These are phyloP conservation scores for Agrochola circellaris DNA, from an alignment of 2,888 invertebrate genomes.

Conservation along the genomic window DNA sequence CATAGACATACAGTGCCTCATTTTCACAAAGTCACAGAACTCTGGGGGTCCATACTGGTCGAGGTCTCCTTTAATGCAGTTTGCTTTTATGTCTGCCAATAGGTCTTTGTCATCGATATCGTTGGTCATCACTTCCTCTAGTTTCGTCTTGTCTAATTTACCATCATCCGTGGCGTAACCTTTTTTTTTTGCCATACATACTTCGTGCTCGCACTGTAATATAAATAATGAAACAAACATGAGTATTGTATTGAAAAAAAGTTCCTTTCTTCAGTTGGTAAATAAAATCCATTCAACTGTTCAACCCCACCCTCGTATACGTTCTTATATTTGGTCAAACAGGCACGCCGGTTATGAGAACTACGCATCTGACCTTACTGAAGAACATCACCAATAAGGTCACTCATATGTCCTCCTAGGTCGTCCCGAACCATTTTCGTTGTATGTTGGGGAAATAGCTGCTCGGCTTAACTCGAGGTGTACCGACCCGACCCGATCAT, in stretches of 20 bases:
- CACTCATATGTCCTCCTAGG: too few relatives aligned
- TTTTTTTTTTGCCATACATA: constrained; percentile 69
- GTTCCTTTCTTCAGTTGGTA: neutral
- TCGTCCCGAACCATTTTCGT: too few relatives aligned
- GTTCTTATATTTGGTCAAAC: too few relatives aligned
- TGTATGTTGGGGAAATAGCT: neutral
- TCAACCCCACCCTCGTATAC: too few relatives aligned
- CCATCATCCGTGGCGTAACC: constrained; percentile 69
- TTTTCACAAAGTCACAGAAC: constrained; percentile 37
- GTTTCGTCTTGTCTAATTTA: constrained; percentile 63
- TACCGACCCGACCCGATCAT: neutral
- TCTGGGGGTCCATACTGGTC: constrained; percentile 36
- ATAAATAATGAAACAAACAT: neutral
- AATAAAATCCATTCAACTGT: neutral
- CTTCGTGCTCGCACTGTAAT: constrained; percentile 69
- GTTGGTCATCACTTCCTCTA: constrained; percentile 46
- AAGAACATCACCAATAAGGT: too few relatives aligned
- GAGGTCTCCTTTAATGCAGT: constrained; percentile 49
- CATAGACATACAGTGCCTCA: constrained; percentile 25
- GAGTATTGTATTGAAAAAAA: neutral
- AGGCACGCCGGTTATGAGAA: too few relatives aligned
- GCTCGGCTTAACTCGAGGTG: neutral
- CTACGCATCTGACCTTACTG: too few relatives aligned
- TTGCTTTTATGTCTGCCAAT: constrained; percentile 6
- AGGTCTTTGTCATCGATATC: constrained; percentile 24